Percentiles rank a stretch among this genome's conserved stretches.
phyloP scores from a whole-genome alignment of 2,113 vertebrate genomes.

The Mohoua ochrocephala region DNA sequence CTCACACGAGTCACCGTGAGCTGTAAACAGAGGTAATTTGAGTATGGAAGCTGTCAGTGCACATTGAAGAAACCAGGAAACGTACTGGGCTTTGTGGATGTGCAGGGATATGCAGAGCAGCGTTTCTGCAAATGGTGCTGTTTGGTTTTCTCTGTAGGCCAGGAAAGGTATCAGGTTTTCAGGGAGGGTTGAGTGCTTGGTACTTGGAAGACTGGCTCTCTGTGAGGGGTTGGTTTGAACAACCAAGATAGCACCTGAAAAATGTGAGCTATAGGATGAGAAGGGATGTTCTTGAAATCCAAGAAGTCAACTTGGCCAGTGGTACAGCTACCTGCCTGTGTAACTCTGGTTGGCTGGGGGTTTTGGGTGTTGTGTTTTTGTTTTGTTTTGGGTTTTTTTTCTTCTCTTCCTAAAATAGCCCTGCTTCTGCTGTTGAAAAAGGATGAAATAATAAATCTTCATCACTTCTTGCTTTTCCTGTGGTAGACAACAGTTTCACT shows the following conservation, averaged over 20 bases:
- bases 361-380: background rate
- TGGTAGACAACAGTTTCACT: background rate
- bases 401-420: background rate
- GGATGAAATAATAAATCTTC: background rate
- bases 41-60: background rate
- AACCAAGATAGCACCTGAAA: background rate
- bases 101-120: background rate
- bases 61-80: accelerated
- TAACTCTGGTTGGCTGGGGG: background rate
- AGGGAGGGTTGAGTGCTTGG: background rate
- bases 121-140: background rate
- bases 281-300: background rate
- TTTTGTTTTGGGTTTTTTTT: background rate
- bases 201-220: background rate
- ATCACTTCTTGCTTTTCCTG: background rate
- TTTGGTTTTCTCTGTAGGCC: background rate
- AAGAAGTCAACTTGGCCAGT: background rate
- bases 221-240: background rate
- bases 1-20: background rate
- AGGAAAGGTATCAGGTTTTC: background rate
- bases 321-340: background rate
- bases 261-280: background rate
- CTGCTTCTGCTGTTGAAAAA: background rate
- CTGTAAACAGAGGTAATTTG: background rate
- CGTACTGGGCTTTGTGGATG: background rate